Base-by-base conservation (phyloP, 2,888 invertebrate species). In the Tridacna gigas region DNA sequence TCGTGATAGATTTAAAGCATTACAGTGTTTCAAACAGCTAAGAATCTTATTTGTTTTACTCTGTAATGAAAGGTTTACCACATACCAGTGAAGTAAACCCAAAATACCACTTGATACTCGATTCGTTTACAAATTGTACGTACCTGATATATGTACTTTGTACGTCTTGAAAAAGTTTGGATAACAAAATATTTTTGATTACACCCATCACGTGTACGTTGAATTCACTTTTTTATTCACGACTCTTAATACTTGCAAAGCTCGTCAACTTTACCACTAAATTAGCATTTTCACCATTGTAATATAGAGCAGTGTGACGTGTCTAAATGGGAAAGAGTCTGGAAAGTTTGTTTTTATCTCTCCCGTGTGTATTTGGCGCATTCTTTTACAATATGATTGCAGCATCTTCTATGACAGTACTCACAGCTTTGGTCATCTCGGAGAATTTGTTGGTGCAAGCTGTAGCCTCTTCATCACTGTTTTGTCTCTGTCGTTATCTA, bases 281-380 rank as follows among this genome's bases (percentile, higher is more conserved):
- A 37, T 37, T 37, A 37, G 2, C 37, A 37, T 37, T 37, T 37
- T 37, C 37, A 37, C 37, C 7, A 37, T 37, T 4, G 2, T 37
- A 37, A 37, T 37, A 37, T 37, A 37, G 2, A 37, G 37, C 18
- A 56, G 56, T 56, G 56, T 56, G 56, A 20, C 56, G 20, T 20
- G 56, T n/a, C 67, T 71, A 71, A 71, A 71, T 71, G 71, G 71
- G 71, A 71, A 71, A 71, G 51, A 45, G 51, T 71, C 48, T 71
- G 71, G 71, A 71, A 71, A 71, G 71, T 71, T 71, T 25, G 71
- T 47, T 47, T 63, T 71, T 71, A 71, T 71, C 71, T 71, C 71
- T 71, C 26, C 13, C 9, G 71, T 71, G 71, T 71, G 71, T 71
- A 60, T 77, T 77, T 77, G 77, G 77, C 77, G 77, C 77, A 77